Evolutionary conservation across 2,113 vertebrate species (phyloP).

Genomic region (Trichomycterus rosablanca): DNA sequence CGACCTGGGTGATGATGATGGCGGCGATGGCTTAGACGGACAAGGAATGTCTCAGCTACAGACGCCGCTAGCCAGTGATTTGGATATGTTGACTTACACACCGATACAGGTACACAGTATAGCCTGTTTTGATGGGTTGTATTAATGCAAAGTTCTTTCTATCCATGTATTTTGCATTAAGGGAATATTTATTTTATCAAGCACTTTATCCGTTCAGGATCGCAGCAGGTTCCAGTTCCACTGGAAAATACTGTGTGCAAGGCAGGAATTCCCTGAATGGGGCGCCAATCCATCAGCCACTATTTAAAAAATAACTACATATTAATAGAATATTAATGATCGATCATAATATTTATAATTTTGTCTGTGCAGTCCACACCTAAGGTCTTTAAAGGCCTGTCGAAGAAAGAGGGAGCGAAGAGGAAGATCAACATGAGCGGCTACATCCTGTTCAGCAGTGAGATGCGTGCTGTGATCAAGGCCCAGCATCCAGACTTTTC

Average conservation of each 20-base stretch:
- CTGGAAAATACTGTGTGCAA: too few relatives aligned
- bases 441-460: constrained; percentile 98
- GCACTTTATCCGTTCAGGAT: too few relatives aligned
- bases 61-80: constrained; percentile 78
- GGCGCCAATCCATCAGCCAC: too few relatives aligned
- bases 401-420: constrained; percentile 95
- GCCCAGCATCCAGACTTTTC: constrained; percentile 97
- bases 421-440: constrained; percentile 99
- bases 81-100: constrained; percentile 92
- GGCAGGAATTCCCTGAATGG: too few relatives aligned
- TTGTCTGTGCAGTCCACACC: constrained; percentile 80
- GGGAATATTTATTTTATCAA: too few relatives aligned
- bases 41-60: constrained; percentile 84
- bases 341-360: too few relatives aligned
- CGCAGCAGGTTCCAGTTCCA: too few relatives aligned
- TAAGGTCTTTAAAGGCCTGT: constrained; percentile 89
- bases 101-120: constrained; percentile 83
- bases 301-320: too few relatives aligned
- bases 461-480: constrained; percentile 98
- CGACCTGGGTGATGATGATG: constrained; percentile 92
- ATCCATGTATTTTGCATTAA: too few relatives aligned
- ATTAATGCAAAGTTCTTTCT: too few relatives aligned
- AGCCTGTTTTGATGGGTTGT: too few relatives aligned
- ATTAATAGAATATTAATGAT: too few relatives aligned
- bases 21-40: constrained; percentile 78